These are phyloP conservation scores for Calameuta pallipes DNA, from an alignment of 2,888 invertebrate genomes.

Conservation along the genomic window DNA sequence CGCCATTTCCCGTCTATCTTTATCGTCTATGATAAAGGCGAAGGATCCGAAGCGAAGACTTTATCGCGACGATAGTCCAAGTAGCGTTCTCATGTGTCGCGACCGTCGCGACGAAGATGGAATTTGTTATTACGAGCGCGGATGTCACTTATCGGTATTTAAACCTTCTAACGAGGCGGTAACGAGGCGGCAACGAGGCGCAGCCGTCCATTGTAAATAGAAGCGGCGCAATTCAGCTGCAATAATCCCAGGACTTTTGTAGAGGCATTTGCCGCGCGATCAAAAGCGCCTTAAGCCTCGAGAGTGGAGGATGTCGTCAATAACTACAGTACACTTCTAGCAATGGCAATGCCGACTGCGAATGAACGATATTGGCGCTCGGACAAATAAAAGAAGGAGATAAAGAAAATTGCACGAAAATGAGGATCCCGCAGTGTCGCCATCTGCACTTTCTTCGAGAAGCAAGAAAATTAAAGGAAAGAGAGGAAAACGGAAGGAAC, in stretches of 20 bases:
- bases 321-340: no score
- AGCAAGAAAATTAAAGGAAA: neutral
- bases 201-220: neutral
- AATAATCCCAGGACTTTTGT: no score
- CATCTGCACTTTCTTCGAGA: neutral
- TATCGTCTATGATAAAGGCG: neutral
- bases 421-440: neutral
- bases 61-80: neutral
- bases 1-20: neutral
- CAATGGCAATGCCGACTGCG: no score
- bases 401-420: neutral
- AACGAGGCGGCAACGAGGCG: neutral
- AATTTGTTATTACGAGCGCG: neutral
- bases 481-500: neutral
- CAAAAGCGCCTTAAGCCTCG: no score
- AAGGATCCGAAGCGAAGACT: neutral
- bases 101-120: neutral
- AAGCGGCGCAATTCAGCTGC: no score
- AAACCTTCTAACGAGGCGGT: neutral
- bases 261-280: no score
- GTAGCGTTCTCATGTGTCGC: neutral
- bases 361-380: neutral
- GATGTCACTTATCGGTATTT: neutral
- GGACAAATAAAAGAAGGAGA: neutral
- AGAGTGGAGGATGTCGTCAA: no score